Conservation (phyloP, 2,888 invertebrate genomes). For the Chymomyza fuscimana region DNA sequence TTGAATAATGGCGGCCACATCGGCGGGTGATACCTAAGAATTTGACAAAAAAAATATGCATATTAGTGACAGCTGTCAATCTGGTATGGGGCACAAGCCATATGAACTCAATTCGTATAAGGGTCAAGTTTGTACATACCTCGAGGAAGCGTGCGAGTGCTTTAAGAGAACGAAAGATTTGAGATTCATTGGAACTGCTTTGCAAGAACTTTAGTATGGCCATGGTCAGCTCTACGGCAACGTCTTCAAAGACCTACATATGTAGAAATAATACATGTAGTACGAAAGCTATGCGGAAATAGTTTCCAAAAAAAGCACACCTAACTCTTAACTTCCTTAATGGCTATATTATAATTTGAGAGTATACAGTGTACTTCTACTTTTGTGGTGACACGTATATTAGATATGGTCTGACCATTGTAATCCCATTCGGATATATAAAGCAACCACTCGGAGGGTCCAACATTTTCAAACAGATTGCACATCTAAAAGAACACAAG, state of each 20-base stretch:
- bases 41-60: slow-evolving; percentile 80
- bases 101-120: slow-evolving; percentile 6
- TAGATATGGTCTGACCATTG: slow-evolving; percentile 88
- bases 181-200: slow-evolving; percentile 88
- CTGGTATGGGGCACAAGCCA: slow-evolving; percentile 32
- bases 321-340: slow-evolving; percentile 98
- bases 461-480: slow-evolving; percentile 93
- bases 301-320: slow-evolving; percentile 81
- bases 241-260: slow-evolving; percentile 93
- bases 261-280: background rate
- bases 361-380: slow-evolving; percentile 92
- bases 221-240: slow-evolving; percentile 94
- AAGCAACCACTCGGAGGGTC: slow-evolving; percentile 94
- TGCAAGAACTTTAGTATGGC: slow-evolving; percentile 94
- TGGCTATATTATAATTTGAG: slow-evolving; percentile 91
- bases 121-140: slow-evolving; percentile 66
- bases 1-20: slow-evolving; percentile 93
- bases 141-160: slow-evolving; percentile 84
- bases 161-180: slow-evolving; percentile 88
- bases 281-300: background rate
- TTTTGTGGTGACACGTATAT: slow-evolving; percentile 94
- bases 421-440: slow-evolving; percentile 96
- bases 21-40: slow-evolving; percentile 87
- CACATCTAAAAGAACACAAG: slow-evolving; percentile 83
- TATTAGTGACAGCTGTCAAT: slow-evolving; percentile 60